A percentile compares a stretch with the other conserved stretches of the same genome.
Evolutionary conservation across 2,113 vertebrate genomes (phyloP).

Genomic region (Elgaria multicarinata): DNA sequence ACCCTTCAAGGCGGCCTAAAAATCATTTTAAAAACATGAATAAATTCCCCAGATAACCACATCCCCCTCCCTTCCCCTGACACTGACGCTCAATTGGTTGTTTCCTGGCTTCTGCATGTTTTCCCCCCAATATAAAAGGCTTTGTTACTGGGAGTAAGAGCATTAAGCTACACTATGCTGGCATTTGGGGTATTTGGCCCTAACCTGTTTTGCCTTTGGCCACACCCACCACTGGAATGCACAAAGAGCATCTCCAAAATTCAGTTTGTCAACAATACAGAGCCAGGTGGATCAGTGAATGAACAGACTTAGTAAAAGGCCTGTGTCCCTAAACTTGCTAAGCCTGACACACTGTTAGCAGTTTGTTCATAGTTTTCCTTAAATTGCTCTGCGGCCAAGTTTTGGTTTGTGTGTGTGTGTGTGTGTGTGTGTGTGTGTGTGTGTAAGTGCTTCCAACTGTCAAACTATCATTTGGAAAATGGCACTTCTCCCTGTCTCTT

Average conservation of each 20-base stretch:
- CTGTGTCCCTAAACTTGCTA: fast-evolving
- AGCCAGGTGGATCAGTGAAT: too few species aligned
- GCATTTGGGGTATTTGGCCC: too few species aligned
- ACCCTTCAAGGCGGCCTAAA: background rate
- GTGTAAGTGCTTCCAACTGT: background rate
- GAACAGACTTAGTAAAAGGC: background rate
- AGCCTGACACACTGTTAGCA: background rate
- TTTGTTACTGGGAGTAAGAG: too few species aligned
- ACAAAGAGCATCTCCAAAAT: too few species aligned
- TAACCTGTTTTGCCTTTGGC: too few species aligned
- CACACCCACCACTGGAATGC: too few species aligned
- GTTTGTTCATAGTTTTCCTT: background rate
- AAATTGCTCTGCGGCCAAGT: background rate
- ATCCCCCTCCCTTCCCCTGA: too few species aligned
- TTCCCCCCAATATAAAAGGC: too few species aligned
- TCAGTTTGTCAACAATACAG: background rate
- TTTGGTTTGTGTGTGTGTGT: background rate
- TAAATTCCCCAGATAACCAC: too few species aligned
- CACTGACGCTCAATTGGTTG: too few species aligned
- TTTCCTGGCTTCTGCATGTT: too few species aligned
- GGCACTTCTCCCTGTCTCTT: background rate
- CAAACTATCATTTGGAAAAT: slow-evolving; percentile 9
- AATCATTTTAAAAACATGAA: background rate
- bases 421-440: background rate
- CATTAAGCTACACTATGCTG: too few species aligned